These are phyloP conservation scores for Synaphobranchus kaupii DNA, from an alignment of 2,797 vertebrate genomes.

Conservation along the genomic window DNA sequence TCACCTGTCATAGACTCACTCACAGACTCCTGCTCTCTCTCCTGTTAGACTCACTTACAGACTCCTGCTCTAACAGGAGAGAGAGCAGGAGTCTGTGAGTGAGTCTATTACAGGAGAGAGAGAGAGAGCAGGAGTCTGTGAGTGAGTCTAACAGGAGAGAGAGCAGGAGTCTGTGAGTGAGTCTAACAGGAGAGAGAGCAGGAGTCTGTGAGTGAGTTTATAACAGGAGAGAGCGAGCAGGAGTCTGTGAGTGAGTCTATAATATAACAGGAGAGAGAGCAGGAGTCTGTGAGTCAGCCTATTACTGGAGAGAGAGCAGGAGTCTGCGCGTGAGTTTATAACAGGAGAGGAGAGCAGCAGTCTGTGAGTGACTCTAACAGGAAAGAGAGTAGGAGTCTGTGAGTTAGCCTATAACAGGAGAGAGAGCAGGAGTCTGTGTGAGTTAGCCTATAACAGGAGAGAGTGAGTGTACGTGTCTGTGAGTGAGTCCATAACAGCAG, in stretches of 20 bases:
- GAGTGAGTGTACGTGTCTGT: background rate
- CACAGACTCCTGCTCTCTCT: too few species aligned
- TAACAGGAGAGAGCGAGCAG: background rate
- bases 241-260: background rate
- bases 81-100: background rate
- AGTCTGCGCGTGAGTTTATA: background rate
- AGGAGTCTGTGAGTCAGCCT: background rate
- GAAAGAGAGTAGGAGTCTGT: background rate
- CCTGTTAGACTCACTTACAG: too few species aligned
- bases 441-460: background rate
- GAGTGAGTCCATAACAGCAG: background rate
- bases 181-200: background rate
- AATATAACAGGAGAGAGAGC: background rate
- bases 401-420: background rate
- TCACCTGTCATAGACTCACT: too few species aligned
- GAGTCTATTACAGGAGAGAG: background rate
- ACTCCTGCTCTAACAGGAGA: too few species aligned
- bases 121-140: background rate
- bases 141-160: background rate
- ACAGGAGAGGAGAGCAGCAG: background rate
- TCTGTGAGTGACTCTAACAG: background rate
- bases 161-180: background rate
- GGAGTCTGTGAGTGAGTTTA: background rate
- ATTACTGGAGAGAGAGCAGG: background rate
- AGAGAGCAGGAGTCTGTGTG: background rate